These are phyloP conservation scores for Mesoclemmys tuberculata DNA, from an alignment of 2,113 vertebrate species.

Conservation along the genomic window DNA sequence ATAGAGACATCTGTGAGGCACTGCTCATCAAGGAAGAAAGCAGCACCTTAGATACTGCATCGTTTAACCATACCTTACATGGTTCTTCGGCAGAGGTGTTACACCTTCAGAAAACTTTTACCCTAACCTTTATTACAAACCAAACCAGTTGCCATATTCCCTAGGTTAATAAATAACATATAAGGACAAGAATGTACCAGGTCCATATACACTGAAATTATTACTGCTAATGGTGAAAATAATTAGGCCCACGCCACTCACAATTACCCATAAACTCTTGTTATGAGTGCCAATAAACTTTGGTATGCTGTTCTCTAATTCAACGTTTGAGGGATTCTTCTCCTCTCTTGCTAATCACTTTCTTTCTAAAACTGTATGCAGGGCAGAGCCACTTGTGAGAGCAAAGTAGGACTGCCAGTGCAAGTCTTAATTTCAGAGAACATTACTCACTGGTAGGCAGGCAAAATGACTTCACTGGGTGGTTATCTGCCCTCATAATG, in stretches of 20 bases:
- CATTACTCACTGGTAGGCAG: not conserved
- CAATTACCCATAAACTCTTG: not conserved
- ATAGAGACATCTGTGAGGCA: not conserved
- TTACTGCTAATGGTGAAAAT: not conserved
- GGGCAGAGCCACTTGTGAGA: not conserved
- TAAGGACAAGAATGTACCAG: not conserved
- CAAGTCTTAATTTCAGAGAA: not conserved
- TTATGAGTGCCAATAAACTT: not conserved
- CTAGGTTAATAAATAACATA: not conserved
- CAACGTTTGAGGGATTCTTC: not conserved
- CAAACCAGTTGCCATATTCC: accelerated
- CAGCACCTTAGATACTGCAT: not conserved
- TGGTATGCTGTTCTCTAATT: not conserved
- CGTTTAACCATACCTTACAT: not conserved
- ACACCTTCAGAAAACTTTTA: not conserved
- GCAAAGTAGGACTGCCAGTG: not conserved
- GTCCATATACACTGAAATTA: not conserved
- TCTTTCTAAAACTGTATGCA: not conserved
- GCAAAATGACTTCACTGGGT: conserved; percentile 49
- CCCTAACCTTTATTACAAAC: not conserved
- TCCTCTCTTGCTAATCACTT: not conserved
- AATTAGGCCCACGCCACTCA: not conserved
- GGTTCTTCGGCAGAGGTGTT: not conserved
- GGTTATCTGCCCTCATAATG: conserved; percentile 42
- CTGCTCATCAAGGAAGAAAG: not conserved